Evolutionary conservation across 2,888 invertebrate genomes (phyloP).

Genomic region (Drosophila subquinaria): DNA sequence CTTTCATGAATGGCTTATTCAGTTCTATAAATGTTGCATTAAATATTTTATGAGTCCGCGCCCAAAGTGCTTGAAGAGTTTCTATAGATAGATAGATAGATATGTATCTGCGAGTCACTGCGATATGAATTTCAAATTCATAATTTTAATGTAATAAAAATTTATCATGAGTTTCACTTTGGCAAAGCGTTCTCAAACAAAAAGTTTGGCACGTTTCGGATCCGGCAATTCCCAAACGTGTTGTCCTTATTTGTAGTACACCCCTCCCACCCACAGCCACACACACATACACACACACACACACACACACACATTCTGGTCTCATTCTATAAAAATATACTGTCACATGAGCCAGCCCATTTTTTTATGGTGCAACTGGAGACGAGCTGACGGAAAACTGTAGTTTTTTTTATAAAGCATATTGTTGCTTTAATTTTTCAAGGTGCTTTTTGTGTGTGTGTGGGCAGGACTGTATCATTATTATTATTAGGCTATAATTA

Average conservation of each 20-base stretch:
- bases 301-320: neutral
- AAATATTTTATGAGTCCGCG: constrained; percentile 7
- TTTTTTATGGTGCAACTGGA: constrained; percentile 20
- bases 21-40: constrained; percentile 6
- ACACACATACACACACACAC: too few species aligned
- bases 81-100: constrained; percentile 4
- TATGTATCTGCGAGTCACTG: constrained; percentile 14
- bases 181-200: constrained; percentile 13
- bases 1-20: neutral
- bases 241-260: constrained; percentile 27
- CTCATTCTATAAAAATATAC: neutral
- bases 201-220: constrained; percentile 44
- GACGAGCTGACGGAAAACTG: constrained; percentile 24
- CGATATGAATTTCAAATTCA: constrained; percentile 43
- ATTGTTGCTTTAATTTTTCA: neutral
- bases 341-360: constrained; percentile 21
- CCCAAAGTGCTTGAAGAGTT: neutral
- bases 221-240: constrained; percentile 42
- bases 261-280: neutral
- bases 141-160: constrained; percentile 51
- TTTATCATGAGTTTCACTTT: constrained; percentile 47
- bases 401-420: constrained; percentile 11
- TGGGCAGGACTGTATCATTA: constrained; percentile 9
- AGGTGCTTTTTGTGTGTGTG: neutral
- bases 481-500: constrained; percentile 19